Evolutionary conservation across 2,113 vertebrate genomes (phyloP).

Genomic region (Hipposideros armiger): DNA sequence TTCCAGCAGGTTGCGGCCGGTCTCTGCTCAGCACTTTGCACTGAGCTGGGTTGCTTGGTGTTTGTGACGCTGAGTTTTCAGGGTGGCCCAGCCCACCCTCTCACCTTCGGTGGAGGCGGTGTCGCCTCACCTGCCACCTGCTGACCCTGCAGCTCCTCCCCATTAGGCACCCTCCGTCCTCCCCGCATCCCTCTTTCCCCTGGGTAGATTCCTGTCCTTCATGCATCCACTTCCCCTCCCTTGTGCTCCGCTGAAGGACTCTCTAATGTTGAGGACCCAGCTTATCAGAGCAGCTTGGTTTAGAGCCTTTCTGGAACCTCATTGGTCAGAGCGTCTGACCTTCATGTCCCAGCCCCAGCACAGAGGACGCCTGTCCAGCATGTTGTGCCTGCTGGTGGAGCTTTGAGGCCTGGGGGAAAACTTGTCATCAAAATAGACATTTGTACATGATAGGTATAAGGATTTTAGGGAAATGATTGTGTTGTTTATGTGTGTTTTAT

Average conservation of each 20-base stretch:
- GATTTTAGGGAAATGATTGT: background rate
- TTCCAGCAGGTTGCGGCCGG: background rate
- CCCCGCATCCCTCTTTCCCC: background rate
- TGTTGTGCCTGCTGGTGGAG: background rate
- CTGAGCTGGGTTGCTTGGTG: background rate
- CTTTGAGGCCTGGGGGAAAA: background rate
- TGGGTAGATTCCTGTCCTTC: no score
- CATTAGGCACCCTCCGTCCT: no score
- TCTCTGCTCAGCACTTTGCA: background rate
- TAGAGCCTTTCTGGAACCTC: background rate
- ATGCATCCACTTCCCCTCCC: no score
- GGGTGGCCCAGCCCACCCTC: background rate
- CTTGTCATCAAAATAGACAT: background rate
- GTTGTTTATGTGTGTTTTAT: background rate
- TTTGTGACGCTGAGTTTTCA: background rate
- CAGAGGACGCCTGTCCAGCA: background rate
- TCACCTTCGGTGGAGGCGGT: fast-evolving
- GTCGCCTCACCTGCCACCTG: background rate
- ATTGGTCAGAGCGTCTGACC: background rate
- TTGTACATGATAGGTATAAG: fast-evolving
- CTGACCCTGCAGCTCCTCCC: background rate
- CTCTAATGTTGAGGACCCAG: background rate
- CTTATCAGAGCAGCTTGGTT: background rate
- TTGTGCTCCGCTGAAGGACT: background rate
- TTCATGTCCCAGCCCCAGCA: background rate